Evolutionary conservation across 2,113 vertebrate species (phyloP), one percentile per base, ranked within the genome.

Genomic region (Scatophagus argus): DNA sequence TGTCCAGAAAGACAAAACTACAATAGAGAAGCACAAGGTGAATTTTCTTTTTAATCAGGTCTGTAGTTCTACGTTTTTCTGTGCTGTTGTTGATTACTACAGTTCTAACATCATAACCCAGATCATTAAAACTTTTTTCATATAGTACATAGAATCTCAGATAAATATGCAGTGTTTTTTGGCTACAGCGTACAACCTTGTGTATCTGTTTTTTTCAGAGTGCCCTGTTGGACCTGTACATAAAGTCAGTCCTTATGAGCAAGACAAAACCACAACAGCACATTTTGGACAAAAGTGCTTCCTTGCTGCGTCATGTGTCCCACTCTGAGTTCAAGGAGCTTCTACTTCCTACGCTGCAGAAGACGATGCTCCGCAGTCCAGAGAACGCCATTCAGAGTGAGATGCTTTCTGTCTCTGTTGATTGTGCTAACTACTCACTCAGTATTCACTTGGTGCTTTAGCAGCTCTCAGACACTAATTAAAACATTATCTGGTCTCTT

Each of bases 361-460:
- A 99, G 83, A 97, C 97, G 5, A 93, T 99, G 87, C 94, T 99
- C 9, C 94, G 98, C 75, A 99, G 97, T 72, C 97, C 98, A 1
- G 98, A 99, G 92, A 99, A 99, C 0, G 96, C 96, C 16, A 96
- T 97, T 85, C 96, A 96, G 88, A 98, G 98, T 99, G 90, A 96
- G 97, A 29, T 1, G 5, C 65, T 27, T 44, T 68, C 1, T 23
- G 12, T 47, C 4, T 68, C 7, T 70, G 8, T 11, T 49, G 39
- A 36, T 19, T 0, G 2, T 8, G 3, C 71, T 51, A 31, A 21
- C 65, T 52, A 8, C 2, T 44, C 0, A 13, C 2, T 7, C n/a
- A 17, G 6, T 46, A 13, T 1, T 7, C n/a, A 17, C 8, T 46
- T 25, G 13, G 13, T 25, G 27, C 46, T 49, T 1, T 27, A 32